These are phyloP conservation scores for Drosophila glabriapex DNA, from an alignment of 2,888 invertebrate species.

Conservation along the genomic window DNA sequence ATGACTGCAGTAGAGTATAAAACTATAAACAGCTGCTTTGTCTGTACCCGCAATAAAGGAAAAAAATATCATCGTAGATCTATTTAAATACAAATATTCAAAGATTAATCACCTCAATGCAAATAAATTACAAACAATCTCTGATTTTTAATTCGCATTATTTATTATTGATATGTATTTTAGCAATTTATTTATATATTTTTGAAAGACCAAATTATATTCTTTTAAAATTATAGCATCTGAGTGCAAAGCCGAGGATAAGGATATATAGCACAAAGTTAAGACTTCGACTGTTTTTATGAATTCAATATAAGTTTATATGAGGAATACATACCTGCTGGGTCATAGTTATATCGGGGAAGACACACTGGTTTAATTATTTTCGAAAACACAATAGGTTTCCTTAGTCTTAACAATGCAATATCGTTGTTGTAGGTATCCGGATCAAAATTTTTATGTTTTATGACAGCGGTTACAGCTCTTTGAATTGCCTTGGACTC, in stretches of 20 bases:
- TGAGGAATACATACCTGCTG: conserved; percentile 86
- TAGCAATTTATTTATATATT: neutral
- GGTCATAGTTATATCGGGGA: conserved; percentile 86
- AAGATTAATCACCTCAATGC: no score
- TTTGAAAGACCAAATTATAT: neutral
- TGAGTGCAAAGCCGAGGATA: neutral
- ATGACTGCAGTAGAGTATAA: neutral
- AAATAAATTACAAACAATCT: neutral
- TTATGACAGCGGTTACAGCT: conserved; percentile 91
- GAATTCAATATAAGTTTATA: neutral
- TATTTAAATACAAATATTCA: neutral
- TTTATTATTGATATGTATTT: neutral
- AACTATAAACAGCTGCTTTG: neutral
- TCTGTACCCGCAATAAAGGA: neutral
- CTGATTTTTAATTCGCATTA: neutral
- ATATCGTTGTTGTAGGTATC: conserved; percentile 95
- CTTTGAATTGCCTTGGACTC: conserved; percentile 93
- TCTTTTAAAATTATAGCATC: neutral
- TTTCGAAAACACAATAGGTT: conserved; percentile 90
- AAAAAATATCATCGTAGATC: neutral
- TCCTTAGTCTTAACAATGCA: conserved; percentile 91
- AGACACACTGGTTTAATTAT: conserved; percentile 90
- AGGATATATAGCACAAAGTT: neutral
- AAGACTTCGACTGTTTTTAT: neutral
- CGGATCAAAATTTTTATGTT: conserved; percentile 93